These are phyloP conservation scores for Cyphotilapia sp. DNA, from an alignment of 2,113 vertebrate species.

Conservation along the genomic window DNA sequence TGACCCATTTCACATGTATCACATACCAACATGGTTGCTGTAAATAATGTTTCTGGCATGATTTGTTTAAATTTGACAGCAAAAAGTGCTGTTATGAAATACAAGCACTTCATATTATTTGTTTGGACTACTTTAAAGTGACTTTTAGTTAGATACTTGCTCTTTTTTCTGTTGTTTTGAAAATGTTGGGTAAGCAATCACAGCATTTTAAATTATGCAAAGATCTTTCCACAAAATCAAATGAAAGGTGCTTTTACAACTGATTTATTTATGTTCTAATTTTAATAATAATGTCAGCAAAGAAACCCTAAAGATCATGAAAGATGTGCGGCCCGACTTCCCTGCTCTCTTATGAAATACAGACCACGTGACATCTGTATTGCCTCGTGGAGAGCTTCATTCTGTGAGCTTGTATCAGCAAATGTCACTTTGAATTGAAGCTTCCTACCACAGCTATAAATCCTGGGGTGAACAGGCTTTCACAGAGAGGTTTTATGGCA, in stretches of 20 bases:
- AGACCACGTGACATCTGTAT: constrained; percentile 9
- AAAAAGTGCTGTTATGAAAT: neutral
- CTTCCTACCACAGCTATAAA: constrained; percentile 65
- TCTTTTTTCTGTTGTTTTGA: neutral
- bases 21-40: neutral
- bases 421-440: constrained; percentile 60
- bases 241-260: neutral
- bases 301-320: neutral
- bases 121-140: neutral
- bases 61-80: neutral
- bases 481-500: constrained; percentile 68
- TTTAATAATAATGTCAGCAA: neutral
- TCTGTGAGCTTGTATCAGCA: constrained; percentile 45
- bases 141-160: neutral
- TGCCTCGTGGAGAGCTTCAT: constrained; percentile 19
- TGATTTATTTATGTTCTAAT: neutral
- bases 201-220: neutral
- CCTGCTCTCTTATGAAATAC: constrained; percentile 1
- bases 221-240: neutral
- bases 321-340: neutral
- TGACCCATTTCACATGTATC: neutral
- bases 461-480: constrained; percentile 64
- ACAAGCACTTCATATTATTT: neutral
- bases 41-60: neutral
- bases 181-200: neutral